These are phyloP conservation scores for Orestias chungarensis DNA, from an alignment of 2,797 vertebrate genomes.

Conservation along the genomic window DNA sequence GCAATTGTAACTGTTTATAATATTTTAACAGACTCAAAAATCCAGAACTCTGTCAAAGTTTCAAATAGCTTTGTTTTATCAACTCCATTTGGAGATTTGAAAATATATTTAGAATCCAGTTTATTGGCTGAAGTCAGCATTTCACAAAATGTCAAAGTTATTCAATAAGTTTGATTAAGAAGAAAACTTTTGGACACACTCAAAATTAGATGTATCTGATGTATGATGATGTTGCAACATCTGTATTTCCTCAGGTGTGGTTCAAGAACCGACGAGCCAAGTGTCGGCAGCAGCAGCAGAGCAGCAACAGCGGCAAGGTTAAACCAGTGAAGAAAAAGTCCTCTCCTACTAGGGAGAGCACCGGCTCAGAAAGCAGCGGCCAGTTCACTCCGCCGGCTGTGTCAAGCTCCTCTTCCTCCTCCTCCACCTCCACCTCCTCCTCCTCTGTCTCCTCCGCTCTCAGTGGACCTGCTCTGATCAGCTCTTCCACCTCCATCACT, in stretches of 20 bases:
- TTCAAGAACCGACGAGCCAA: conserved; percentile 97
- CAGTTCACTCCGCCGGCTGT: conserved; percentile 91
- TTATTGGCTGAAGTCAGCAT: background rate
- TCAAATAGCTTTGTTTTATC: background rate
- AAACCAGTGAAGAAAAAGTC: conserved; percentile 93
- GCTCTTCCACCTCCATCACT: conserved; percentile 73
- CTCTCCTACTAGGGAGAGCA: conserved; percentile 90
- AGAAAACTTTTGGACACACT: background rate
- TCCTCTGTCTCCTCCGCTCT: conserved; percentile 59
- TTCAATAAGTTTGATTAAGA: background rate
- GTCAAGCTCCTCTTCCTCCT: conserved; percentile 86
- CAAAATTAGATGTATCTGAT: background rate
- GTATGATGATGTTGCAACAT: background rate
- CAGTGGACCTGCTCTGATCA: conserved; percentile 66
- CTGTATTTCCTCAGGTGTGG: conserved; percentile 87
- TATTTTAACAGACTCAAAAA: background rate
- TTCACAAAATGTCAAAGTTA: background rate
- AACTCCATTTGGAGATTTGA: background rate
- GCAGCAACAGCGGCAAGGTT: conserved; percentile 83
- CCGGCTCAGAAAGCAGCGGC: conserved; percentile 92
- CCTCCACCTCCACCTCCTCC: conserved; percentile 84
- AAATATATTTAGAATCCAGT: background rate
- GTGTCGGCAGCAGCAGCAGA: conserved; percentile 92
- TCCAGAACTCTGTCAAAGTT: background rate
- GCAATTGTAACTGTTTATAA: background rate